These are phyloP conservation scores for Nasonia vitripennis DNA, from an alignment of 1,140 invertebrate genomes.

Conservation along the genomic window DNA sequence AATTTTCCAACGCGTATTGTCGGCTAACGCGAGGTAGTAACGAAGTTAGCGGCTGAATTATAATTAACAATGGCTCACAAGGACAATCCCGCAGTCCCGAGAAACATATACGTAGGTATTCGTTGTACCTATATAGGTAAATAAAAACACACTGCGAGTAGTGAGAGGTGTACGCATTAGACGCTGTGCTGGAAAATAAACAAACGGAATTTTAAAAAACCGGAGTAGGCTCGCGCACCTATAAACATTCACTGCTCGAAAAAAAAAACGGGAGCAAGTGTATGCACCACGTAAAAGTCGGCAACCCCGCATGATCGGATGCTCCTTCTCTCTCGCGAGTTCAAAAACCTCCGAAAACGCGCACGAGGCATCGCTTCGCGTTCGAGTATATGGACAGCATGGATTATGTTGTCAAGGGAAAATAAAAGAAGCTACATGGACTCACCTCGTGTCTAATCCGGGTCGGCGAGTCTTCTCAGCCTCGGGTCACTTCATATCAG, in stretches of 20 bases:
- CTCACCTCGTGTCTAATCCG: conserved; percentile 2
- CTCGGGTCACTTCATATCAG: conserved; percentile 1
- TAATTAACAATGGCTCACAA: too few species aligned
- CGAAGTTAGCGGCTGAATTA: too few species aligned
- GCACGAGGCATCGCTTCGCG: neutral
- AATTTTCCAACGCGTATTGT: too few species aligned
- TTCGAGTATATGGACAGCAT: too few species aligned
- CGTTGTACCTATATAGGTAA: too few species aligned
- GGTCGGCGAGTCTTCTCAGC: neutral
- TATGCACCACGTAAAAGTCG: neutral
- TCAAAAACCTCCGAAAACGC: neutral
- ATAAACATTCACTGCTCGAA: too few species aligned
- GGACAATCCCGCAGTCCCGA: neutral
- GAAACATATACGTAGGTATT: neutral
- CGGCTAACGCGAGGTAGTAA: too few species aligned
- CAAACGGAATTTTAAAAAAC: neutral
- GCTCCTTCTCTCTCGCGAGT: too few species aligned
- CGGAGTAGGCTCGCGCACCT: too few species aligned
- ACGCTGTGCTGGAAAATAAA: neutral
- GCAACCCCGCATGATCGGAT: neutral
- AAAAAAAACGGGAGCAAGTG: neutral
- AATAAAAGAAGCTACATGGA: neutral
- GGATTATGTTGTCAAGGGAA: neutral
- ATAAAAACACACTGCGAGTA: too few species aligned
- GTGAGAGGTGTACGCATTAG: neutral